A percentile compares a stretch with the other conserved stretches of the same genome.
Conservation (phyloP, 1,140 invertebrate genomes). For the Leptinotarsa texana region DNA sequence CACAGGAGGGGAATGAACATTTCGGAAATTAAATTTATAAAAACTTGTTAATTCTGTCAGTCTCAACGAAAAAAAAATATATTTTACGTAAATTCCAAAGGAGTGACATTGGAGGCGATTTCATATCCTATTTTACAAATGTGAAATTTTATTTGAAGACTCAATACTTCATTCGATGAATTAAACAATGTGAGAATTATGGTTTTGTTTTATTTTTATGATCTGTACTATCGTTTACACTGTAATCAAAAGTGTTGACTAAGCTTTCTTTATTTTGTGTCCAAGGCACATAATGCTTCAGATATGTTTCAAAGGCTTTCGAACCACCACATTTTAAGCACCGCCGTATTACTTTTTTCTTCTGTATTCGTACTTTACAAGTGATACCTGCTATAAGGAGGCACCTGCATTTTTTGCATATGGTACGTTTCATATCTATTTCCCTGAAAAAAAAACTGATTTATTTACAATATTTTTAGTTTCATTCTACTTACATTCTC, state of each 20-base stretch:
- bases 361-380: conserved; percentile 57
- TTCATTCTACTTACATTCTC: conserved; percentile 58
- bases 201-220: not conserved
- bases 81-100: too few species aligned
- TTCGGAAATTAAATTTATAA: too few species aligned
- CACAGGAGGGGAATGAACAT: too few species aligned
- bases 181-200: not conserved
- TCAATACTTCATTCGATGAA: not conserved
- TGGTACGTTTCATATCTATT: conserved; percentile 59
- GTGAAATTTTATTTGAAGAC: not conserved
- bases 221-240: not conserved
- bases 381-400: conserved; percentile 56
- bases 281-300: conserved; percentile 57
- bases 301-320: conserved; percentile 53
- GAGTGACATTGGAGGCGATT: too few species aligned
- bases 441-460: conserved; percentile 56
- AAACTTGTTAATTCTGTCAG: too few species aligned
- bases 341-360: conserved; percentile 55
- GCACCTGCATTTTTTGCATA: conserved; percentile 60
- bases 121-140: too few species aligned
- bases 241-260: conserved; percentile 56
- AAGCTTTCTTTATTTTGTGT: conserved; percentile 56
- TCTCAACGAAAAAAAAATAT: too few species aligned
- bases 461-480: not conserved
- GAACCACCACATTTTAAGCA: conserved; percentile 56